Conservation (phyloP, 64 coral and sea anemone genomes). For the Dendronephthya gigantea region DNA sequence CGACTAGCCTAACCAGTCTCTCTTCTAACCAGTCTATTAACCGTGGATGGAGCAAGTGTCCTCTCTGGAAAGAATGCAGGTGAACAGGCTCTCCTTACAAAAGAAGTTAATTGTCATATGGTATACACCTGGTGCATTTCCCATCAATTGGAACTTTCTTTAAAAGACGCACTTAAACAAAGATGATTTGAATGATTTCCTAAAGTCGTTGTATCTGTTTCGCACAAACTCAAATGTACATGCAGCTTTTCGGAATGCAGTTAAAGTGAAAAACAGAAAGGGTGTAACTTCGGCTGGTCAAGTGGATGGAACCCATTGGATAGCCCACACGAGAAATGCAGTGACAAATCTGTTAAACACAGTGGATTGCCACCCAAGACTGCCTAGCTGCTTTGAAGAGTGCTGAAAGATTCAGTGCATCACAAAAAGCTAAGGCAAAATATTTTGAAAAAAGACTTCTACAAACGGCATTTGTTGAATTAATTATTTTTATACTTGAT, state of each 20-base stretch:
- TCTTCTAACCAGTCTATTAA: no score
- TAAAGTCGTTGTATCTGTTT: not conserved
- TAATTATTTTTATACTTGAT: not conserved
- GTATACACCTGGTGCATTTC: not conserved
- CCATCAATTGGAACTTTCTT: not conserved
- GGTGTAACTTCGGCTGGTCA: not conserved
- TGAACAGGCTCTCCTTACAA: not conserved
- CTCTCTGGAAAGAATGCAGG: not conserved
- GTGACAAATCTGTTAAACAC: not conserved
- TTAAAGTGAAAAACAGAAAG: not conserved
- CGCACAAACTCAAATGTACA: not conserved
- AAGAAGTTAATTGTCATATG: not conserved
- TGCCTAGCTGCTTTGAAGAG: not conserved
- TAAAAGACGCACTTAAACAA: not conserved
- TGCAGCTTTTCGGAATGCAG: not conserved
- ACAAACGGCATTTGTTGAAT: not conserved
- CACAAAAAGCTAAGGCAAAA: not conserved
- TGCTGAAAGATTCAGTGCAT: not conserved
- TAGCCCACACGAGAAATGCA: not conserved
- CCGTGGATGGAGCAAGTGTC: conserved; percentile 38
- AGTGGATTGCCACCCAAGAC: not conserved
- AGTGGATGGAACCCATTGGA: not conserved
- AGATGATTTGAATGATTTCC: not conserved
- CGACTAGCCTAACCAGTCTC: no score
- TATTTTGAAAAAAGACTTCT: not conserved